Evolutionary conservation across 2,888 invertebrate genomes (phyloP), one percentile per base, ranked within the genome.

Genomic region (Chrysodeixis includens): DNA sequence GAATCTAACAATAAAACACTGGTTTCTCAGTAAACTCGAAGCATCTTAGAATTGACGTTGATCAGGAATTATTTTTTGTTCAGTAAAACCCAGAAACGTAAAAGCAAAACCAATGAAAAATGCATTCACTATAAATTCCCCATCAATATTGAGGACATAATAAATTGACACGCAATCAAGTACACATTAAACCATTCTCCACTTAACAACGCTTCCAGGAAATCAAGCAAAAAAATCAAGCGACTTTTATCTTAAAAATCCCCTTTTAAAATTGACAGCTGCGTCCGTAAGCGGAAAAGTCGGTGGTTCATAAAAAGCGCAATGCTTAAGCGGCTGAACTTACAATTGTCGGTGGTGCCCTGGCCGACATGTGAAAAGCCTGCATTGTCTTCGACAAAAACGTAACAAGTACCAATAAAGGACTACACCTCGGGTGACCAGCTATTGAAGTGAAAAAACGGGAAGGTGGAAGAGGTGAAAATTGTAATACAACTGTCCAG

Each of bases 331-430:
- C 67, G 60, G 70, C 73, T 72, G 60, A 65, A 73, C 22, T 61
- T 67, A 76, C 77, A 81, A 76, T 76, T 74, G 79, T 66, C 53
- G 57, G 73, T 64, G n/a, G 74, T 52, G 72, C 30, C 51, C 51
- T 58, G 60, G 61, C 30, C 70, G 75, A 81, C 81, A 79, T 78
- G 72, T 69, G 81, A 81, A 74, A 76, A 77, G 77, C 60, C 72
- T 56, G 75, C 79, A 79, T 79, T 79, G 79, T 79, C 65, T 78
- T 70, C 59, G 26, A 58, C 72, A 79, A 79, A 79, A 81, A 79
- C 79, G 75, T 75, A 74, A 76, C 79, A 73, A 74, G 80, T 78
- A 67, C 84, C 83, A 79, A 81, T 85, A 85, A 78, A 72, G 78
- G 78, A 61, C 40, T 59, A 64, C 53, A 56, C 3, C 61, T 75